These are phyloP conservation scores for Rhineura floridana DNA, from an alignment of 2,113 vertebrate species.

Conservation along the genomic window DNA sequence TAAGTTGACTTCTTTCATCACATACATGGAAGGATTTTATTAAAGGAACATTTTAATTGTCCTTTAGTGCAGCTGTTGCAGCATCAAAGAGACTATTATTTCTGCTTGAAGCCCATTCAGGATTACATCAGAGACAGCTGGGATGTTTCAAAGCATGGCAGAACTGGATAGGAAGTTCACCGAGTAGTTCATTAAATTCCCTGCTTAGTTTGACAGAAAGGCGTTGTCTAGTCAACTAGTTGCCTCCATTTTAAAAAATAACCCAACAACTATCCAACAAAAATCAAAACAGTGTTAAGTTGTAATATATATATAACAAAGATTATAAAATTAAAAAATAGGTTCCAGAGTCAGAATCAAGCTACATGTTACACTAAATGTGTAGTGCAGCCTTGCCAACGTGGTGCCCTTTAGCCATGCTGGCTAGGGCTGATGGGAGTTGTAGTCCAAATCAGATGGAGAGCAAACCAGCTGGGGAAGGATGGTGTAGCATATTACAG, in stretches of 20 bases:
- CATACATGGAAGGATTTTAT: constrained; percentile 8
- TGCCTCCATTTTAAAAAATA: not conserved
- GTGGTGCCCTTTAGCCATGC: no score
- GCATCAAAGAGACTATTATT: constrained; percentile 28
- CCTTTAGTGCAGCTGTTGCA: constrained; percentile 12
- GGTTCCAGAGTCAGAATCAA: not conserved
- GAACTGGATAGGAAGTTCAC: constrained; percentile 16
- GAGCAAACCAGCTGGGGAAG: no score
- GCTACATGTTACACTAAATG: no score
- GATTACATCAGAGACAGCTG: not conserved
- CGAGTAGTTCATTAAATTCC: constrained; percentile 51
- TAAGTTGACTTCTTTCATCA: constrained; percentile 19
- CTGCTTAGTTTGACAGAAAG: constrained; percentile 42
- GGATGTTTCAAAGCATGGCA: not conserved
- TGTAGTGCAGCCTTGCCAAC: no score
- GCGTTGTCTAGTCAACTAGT: not conserved
- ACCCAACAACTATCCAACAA: not conserved
- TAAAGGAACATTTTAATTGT: constrained; percentile 4
- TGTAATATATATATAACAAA: constrained; percentile 10
- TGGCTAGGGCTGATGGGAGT: no score
- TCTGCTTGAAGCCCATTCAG: not conserved
- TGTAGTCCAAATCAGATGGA: no score
- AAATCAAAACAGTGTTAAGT: constrained; percentile 35
- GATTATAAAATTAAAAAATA: constrained; percentile 5
- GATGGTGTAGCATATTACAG: not conserved